Evolutionary conservation across 2,113 vertebrate genomes (phyloP).

Genomic region (Hypanus sabinus): DNA sequence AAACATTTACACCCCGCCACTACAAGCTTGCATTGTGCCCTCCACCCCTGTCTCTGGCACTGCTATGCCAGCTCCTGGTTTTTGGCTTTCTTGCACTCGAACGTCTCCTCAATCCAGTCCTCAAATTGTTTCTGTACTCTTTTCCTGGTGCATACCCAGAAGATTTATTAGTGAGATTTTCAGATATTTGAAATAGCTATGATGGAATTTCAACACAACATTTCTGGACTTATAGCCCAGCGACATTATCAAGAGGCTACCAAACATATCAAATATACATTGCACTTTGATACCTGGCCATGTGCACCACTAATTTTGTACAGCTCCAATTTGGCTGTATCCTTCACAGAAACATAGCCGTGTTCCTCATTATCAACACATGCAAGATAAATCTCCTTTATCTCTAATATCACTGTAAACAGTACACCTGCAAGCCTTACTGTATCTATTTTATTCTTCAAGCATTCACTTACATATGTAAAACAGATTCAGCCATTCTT

Average conservation of each 20-base stretch:
- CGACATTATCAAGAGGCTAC: neutral
- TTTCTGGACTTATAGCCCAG: neutral
- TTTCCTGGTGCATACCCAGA: neutral
- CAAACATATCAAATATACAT: neutral
- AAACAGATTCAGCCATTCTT: slow-evolving; percentile 39
- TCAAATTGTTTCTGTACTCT: neutral
- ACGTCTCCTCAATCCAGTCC: too few species aligned
- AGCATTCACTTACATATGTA: slow-evolving; percentile 41
- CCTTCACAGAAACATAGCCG: too few species aligned
- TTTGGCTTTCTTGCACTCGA: too few species aligned
- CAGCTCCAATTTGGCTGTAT: too few species aligned
- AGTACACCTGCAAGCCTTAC: neutral
- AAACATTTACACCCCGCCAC: too few species aligned
- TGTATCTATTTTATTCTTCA: slow-evolving; percentile 41
- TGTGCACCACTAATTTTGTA: neutral
- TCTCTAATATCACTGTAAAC: neutral
- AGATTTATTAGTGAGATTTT: neutral
- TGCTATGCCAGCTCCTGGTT: too few species aligned
- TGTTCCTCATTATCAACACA: neutral
- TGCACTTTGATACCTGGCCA: neutral
- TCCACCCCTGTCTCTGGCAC: too few species aligned
- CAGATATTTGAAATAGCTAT: neutral
- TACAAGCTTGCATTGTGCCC: too few species aligned
- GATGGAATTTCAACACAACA: neutral
- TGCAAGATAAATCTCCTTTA: neutral